These are phyloP conservation scores for Hypomesus transpacificus DNA, from an alignment of 2,113 vertebrate species.

Conservation along the genomic window DNA sequence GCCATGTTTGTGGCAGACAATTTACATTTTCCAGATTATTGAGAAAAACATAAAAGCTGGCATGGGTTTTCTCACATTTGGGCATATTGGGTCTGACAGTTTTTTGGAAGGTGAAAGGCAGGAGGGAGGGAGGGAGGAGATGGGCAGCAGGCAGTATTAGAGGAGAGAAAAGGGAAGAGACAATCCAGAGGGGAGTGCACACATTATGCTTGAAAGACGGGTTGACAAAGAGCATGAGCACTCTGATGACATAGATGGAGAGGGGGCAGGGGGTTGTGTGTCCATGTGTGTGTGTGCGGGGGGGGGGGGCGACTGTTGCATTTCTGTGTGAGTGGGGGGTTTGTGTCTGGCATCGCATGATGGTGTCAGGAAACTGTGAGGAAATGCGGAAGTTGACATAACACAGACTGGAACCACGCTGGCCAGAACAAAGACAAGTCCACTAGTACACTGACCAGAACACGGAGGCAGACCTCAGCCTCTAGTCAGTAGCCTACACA, in stretches of 20 bases:
- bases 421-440: too few species aligned
- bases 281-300: too few species aligned
- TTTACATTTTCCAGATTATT: constrained; percentile 52
- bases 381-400: too few species aligned
- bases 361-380: too few species aligned
- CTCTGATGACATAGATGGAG: background rate
- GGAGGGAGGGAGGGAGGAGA: background rate
- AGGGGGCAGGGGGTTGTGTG: background rate
- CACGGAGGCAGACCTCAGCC: background rate
- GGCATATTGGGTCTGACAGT: constrained; percentile 1
- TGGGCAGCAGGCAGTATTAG: background rate
- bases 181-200: background rate
- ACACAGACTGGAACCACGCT: too few species aligned
- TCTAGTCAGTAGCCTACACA: background rate
- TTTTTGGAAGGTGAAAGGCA: background rate
- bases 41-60: constrained; percentile 12
- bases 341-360: too few species aligned
- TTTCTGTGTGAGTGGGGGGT: too few species aligned
- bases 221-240: background rate
- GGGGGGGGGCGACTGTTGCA: too few species aligned
- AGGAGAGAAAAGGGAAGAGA: background rate
- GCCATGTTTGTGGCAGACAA: constrained; percentile 42
- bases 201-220: too few species aligned
- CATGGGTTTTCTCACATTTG: constrained; percentile 7
- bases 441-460: too few species aligned